phyloP scores from a whole-genome alignment of 2,113 vertebrate genomes.

The Phalacrocorax carbo region DNA sequence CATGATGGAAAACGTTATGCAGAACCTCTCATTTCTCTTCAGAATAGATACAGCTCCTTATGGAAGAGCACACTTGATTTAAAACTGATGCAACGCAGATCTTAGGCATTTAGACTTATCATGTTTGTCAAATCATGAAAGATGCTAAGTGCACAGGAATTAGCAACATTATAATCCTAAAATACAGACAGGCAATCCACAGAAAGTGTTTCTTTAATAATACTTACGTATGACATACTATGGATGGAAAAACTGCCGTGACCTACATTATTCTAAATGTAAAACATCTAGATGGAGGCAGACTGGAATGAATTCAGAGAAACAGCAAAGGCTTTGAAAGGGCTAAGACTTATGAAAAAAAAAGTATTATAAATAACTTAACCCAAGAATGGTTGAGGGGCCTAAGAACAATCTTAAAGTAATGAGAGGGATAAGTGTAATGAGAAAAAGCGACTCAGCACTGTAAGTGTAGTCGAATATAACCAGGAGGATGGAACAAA shows the following conservation, averaged over 20 bases:
- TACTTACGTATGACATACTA: not conserved
- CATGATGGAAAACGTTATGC: constrained; percentile 12
- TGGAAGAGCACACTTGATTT: not conserved
- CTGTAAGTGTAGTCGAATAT: not conserved
- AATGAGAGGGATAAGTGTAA: not conserved
- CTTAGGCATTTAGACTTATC: not conserved
- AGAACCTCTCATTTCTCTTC: constrained; percentile 31
- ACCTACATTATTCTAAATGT: not conserved
- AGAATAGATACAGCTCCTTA: not conserved
- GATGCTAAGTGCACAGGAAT: not conserved
- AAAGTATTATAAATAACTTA: not conserved
- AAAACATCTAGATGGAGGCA: not conserved
- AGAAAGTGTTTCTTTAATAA: not conserved
- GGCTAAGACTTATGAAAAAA: not conserved
- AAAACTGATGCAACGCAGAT: not conserved
- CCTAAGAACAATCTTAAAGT: not conserved
- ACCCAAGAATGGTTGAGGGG: not conserved
- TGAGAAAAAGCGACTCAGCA: not conserved
- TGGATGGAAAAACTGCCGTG: not conserved
- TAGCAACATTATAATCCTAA: not conserved
- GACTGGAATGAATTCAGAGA: not conserved
- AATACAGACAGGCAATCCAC: not conserved
- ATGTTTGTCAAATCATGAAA: not conserved
- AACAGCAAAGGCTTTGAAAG: not conserved
- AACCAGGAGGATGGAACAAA: not conserved